These are phyloP conservation scores for Leptinotarsa haldemani DNA, from an alignment of 2,888 invertebrate genomes.

Conservation along the genomic window DNA sequence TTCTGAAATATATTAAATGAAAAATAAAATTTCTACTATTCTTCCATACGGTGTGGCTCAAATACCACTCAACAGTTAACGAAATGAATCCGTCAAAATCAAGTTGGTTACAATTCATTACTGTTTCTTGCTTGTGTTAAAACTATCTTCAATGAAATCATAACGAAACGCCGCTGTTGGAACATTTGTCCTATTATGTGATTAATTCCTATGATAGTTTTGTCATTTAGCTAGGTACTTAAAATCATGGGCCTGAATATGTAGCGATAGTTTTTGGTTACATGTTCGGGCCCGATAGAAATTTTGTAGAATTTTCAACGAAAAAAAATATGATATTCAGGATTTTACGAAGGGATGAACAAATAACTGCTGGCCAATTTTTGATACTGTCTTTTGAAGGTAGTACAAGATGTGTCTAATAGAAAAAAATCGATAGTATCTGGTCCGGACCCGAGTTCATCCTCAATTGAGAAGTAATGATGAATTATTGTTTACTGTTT, in stretches of 20 bases:
- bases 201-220: not conserved
- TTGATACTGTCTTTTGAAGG: no score
- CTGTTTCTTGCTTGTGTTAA: not conserved
- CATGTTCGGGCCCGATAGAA: not conserved
- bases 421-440: no score
- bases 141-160: not conserved
- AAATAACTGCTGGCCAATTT: no score
- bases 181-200: not conserved
- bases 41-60: no score
- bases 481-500: no score
- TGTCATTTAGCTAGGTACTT: slow-evolving; percentile 13
- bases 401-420: no score
- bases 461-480: no score
- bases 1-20: no score
- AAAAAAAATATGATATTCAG: not conserved
- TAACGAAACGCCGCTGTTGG: not conserved
- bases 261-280: not conserved
- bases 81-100: not conserved
- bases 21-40: no score
- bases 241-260: not conserved
- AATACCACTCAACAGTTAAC: no score
- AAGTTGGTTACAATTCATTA: not conserved
- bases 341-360: not conserved
- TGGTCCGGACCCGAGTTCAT: no score
- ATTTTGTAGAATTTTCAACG: not conserved